Conservation (phyloP, 53 echinoderm and acorn worm genomes). For the Luidia sarsii region DNA sequence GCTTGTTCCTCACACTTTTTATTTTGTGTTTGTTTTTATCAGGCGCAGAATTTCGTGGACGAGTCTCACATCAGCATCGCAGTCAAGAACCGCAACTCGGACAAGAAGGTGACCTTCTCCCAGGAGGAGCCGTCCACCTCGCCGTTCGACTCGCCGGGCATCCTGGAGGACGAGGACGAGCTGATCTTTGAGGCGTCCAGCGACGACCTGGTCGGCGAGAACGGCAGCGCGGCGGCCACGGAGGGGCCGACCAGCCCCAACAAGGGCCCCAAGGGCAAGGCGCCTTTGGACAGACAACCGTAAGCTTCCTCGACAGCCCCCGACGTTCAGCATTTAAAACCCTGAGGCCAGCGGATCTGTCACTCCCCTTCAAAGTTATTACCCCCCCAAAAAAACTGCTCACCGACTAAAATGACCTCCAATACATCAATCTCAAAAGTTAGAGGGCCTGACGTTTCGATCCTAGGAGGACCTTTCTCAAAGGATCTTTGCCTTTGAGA, state of each 20-base stretch:
- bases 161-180: slow-evolving; percentile 39
- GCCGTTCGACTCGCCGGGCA: slow-evolving; percentile 68
- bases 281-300: slow-evolving; percentile 12
- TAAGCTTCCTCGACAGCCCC: slow-evolving; percentile 31
- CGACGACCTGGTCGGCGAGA: slow-evolving; percentile 32
- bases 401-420: no score
- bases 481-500: no score
- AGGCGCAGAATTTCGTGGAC: slow-evolving; percentile 88
- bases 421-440: no score
- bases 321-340: no score
- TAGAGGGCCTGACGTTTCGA: no score
- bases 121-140: slow-evolving; percentile 54
- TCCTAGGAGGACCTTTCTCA: no score
- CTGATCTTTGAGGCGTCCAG: slow-evolving; percentile 32
- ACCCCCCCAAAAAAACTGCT: no score
- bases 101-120: slow-evolving; percentile 61
- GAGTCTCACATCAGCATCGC: slow-evolving; percentile 61
- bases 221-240: background rate
- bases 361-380: no score
- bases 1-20: no score
- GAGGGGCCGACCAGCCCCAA: background rate
- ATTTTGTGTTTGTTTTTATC: background rate
- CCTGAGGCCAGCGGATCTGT: no score
- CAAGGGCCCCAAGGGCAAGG: background rate
- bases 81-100: slow-evolving; percentile 20